Percentiles rank a stretch among this genome's conserved stretches.
Evolutionary conservation across 2,888 invertebrate species (phyloP).

Genomic region (Platycnemis pennipes): DNA sequence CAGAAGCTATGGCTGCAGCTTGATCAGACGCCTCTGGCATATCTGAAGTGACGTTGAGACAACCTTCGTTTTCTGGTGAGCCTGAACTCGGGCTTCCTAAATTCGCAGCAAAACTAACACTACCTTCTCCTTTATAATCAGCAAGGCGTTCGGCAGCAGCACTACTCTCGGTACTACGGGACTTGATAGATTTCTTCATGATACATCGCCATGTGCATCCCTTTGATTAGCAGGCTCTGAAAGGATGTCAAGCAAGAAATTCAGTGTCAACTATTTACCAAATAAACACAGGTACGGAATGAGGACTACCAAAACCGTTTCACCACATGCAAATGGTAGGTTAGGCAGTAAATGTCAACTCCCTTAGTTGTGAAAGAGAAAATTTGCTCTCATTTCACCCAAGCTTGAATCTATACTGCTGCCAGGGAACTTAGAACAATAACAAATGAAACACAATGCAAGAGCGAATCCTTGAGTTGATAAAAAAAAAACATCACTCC

Average conservation of each 20-base stretch:
- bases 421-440: background rate
- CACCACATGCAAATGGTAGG: background rate
- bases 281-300: background rate
- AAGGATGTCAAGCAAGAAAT: background rate
- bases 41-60: slow-evolving; percentile 74
- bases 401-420: too few species aligned
- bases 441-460: too few species aligned
- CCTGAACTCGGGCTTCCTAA: slow-evolving; percentile 73
- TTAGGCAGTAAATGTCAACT: background rate
- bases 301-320: background rate
- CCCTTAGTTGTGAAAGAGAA: background rate
- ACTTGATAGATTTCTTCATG: slow-evolving; percentile 74
- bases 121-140: slow-evolving; percentile 77
- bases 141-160: slow-evolving; percentile 77
- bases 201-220: slow-evolving; percentile 71
- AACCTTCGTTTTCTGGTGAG: slow-evolving; percentile 72
- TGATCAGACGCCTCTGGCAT: slow-evolving; percentile 78
- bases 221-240: slow-evolving; percentile 64
- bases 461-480: background rate
- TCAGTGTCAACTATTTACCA: background rate
- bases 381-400: too few species aligned
- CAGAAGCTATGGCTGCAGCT: slow-evolving; percentile 70
- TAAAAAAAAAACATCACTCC: background rate
- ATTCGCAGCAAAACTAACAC: slow-evolving; percentile 69
- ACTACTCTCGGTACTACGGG: slow-evolving; percentile 75